phyloP scores from a whole-genome alignment of 2,888 invertebrate species.

The Bimastos eiseni region DNA sequence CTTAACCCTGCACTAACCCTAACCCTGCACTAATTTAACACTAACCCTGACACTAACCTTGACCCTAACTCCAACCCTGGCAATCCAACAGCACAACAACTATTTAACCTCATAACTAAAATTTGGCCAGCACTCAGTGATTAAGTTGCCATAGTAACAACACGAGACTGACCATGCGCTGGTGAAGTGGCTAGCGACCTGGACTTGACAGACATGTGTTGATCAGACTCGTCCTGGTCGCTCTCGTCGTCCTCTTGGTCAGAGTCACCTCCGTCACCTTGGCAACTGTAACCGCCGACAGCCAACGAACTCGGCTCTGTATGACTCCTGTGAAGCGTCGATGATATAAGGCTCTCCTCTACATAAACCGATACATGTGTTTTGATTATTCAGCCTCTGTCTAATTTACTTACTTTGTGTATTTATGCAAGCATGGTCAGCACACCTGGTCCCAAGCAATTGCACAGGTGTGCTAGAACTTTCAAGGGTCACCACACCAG shows the following conservation, averaged over 20 bases:
- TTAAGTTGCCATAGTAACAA: neutral
- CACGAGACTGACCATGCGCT: neutral
- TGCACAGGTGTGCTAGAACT: too few species aligned
- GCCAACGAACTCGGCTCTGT: conserved; percentile 27
- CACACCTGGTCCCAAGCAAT: too few species aligned
- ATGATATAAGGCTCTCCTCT: neutral
- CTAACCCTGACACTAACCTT: too few species aligned
- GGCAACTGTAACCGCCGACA: conserved; percentile 2
- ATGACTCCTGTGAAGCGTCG: conserved; percentile 23
- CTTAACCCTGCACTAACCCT: too few species aligned
- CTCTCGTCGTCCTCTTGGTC: conserved; percentile 72
- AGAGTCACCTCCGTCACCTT: conserved; percentile 69
- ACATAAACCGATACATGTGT: neutral
- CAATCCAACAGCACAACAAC: neutral
- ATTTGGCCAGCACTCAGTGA: neutral
- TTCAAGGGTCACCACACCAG: too few species aligned
- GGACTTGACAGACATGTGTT: conserved; percentile 21
- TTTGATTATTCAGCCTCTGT: neutral
- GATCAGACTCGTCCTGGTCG: conserved; percentile 21
- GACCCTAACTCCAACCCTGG: too few species aligned
- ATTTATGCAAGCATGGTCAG: too few species aligned
- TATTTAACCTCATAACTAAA: neutral
- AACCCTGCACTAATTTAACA: too few species aligned
- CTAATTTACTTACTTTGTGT: too few species aligned
- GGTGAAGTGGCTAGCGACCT: neutral